phyloP scores from a whole-genome alignment of 2,113 vertebrate genomes.

The Chloroceryle aenea region DNA sequence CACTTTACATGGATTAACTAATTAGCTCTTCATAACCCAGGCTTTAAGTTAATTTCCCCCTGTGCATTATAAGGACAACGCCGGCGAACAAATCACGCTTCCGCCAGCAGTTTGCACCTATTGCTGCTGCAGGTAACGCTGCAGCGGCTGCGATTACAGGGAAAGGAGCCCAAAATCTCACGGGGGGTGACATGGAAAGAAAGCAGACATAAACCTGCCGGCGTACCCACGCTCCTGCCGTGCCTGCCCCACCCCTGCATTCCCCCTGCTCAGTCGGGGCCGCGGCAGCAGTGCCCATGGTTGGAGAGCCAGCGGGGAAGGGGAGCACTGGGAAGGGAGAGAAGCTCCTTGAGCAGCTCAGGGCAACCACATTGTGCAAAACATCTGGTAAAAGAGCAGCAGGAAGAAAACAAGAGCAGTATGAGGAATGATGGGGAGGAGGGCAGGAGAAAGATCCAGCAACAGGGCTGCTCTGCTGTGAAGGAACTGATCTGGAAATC shows the following conservation, averaged over 20 bases:
- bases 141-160: neutral
- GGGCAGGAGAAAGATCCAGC: neutral
- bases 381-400: neutral
- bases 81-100: neutral
- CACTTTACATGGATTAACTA: conserved; percentile 71
- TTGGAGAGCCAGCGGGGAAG: rapidly evolving
- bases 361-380: rapidly evolving
- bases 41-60: conserved; percentile 52
- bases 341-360: rapidly evolving
- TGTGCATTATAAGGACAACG: neutral
- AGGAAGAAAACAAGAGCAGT: neutral
- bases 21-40: conserved; percentile 62
- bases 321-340: neutral
- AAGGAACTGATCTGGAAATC: neutral
- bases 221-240: rapidly evolving
- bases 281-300: rapidly evolving
- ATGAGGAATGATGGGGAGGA: neutral
- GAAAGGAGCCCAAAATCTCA: neutral
- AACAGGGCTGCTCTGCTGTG: neutral
- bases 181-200: rapidly evolving
- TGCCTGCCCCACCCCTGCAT: rapidly evolving
- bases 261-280: neutral
- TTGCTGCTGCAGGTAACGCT: neutral
- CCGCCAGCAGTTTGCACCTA: neutral
- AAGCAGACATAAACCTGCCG: rapidly evolving